Base-by-base conservation (phyloP, 2,888 invertebrate genomes). In the Tribolium freemani region DNA sequence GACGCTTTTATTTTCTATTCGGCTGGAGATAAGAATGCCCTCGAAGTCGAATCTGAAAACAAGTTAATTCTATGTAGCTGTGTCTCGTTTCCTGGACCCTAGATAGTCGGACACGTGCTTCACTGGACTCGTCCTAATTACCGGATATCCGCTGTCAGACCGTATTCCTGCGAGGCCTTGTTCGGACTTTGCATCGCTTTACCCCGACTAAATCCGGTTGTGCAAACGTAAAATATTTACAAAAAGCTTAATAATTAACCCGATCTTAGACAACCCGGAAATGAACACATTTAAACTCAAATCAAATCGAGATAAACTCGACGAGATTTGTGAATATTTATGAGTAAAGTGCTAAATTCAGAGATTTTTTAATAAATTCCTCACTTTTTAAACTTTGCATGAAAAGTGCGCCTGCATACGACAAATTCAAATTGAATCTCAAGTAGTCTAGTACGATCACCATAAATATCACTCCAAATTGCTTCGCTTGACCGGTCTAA, bases 131-230 rank as follows among this genome's bases (percentile, higher is more conserved):
- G 56, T 61, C 54, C 60, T 70, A 73, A 73, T 73, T 70, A 73
- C 73, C 70, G 73, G 73, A 73, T 73, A 67, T 73, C 70, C 73
- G 48, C 66, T 61, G 70, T 73, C 73, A 31, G 67, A 71, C 71
- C 71, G 71, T 67, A 71, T 66, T 71, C 71, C 71, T 53, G 71
- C 8, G 60, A 69, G 54, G 31, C 60, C 38, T 30, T 44, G 45
- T 26, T 20, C 60, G 60, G 60, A 60, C 69, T 60, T 69, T 60
- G 68, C 58, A 58, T 68, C 66, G 63, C 26, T 50, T 30, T 63
- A 54, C 56, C 45, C 54, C 56, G 21, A 48, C 68, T 57, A 60
- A 69, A 69, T 69, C 69, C 69, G 69, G 58, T 69, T 53, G 38
- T 38, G 44, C 45, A 53, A 57, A 60, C 60, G 30, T 67, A 45